Evolutionary conservation across 2,888 invertebrate genomes (phyloP), one percentile per base, ranked within the genome.

Genomic region (Eupithecia pulchellata): DNA sequence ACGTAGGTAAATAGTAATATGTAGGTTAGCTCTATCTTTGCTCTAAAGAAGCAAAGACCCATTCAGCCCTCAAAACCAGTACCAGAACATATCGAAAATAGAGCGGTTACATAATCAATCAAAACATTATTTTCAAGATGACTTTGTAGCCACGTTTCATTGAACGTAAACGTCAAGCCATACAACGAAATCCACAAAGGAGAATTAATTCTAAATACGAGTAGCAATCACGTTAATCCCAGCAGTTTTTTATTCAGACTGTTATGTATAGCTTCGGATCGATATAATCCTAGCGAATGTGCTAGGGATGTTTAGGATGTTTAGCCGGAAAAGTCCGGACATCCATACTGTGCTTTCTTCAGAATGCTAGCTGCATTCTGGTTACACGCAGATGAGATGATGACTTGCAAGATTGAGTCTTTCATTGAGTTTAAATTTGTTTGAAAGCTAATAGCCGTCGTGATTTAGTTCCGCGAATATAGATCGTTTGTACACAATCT

Each of bases 271-370:
- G 75, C 76, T 77, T 68, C 76, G 82, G 82, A 89, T 90, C 89
- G 86, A 91, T 88, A 83, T 89, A 91, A 90, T 87, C 88, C 88
- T 67, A 55, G 74, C 72, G 57, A 69, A 73, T 73, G 34, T 55
- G 30, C 30, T 61, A 73, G 61, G 47, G 64, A 36, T 32, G 61
- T 11, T 1, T 57, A 20, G 32, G 4, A 8, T 4, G 66, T 66
- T 61, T 62, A 63, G 62, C 39, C 39, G 55, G 52, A 29, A 11
- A 60, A 20, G 30, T 17, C 65, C 52, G 62, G 57, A 29, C n/a
- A 68, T 2, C 20, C 1, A n/a, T n/a, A n/a, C n/a, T n/a, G n/a
- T n/a, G n/a, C n/a, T n/a, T n/a, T n/a, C n/a, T n/a, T n/a, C n/a
- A n/a, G n/a, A n/a, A n/a, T n/a, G n/a, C n/a, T n/a, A n/a, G n/a